phyloP scores from a whole-genome alignment of 2,113 vertebrate species.

The Malurus melanocephalus region DNA sequence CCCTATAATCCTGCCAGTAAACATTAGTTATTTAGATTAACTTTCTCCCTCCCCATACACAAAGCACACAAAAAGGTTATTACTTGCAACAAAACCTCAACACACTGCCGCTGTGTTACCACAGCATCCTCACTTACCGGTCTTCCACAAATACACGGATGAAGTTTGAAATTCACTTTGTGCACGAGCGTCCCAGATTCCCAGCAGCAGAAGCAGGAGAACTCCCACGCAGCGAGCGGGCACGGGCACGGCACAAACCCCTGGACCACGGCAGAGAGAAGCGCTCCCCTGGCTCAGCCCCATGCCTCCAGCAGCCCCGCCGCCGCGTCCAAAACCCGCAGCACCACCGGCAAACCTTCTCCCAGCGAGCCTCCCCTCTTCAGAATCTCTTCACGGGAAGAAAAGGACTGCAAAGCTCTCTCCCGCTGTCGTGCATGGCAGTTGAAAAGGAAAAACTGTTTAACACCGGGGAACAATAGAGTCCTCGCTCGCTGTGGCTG shows the following conservation, averaged over 20 bases:
- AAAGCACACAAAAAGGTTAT: not conserved
- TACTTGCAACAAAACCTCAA: not conserved
- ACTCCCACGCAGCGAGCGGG: slow-evolving; percentile 59
- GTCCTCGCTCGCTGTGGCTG: slow-evolving; percentile 27
- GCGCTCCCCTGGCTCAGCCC: slow-evolving; percentile 67
- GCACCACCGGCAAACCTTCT: slow-evolving; percentile 20
- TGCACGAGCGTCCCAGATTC: slow-evolving; percentile 64
- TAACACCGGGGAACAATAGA: slow-evolving; percentile 79
- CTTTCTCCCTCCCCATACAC: not conserved
- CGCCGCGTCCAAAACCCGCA: slow-evolving; percentile 60
- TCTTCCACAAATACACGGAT: slow-evolving; percentile 92
- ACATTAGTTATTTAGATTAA: slow-evolving; percentile 12
- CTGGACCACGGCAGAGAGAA: slow-evolving; percentile 49
- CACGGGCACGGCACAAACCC: slow-evolving; percentile 32
- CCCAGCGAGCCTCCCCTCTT: not conserved
- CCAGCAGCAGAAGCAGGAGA: slow-evolving; percentile 75
- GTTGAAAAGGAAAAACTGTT: slow-evolving; percentile 62
- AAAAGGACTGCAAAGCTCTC: not conserved
- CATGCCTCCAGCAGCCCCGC: slow-evolving; percentile 77
- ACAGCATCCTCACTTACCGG: slow-evolving; percentile 76
- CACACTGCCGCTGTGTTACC: rapidly evolving
- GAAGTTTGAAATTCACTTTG: slow-evolving; percentile 82
- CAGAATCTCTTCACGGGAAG: slow-evolving; percentile 13
- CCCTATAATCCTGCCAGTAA: not conserved
- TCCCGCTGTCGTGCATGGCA: slow-evolving; percentile 63